Evolutionary conservation across 1,140 invertebrate species (phyloP), one percentile per base, ranked within the genome.

Genomic region (Halotydeus destructor): DNA sequence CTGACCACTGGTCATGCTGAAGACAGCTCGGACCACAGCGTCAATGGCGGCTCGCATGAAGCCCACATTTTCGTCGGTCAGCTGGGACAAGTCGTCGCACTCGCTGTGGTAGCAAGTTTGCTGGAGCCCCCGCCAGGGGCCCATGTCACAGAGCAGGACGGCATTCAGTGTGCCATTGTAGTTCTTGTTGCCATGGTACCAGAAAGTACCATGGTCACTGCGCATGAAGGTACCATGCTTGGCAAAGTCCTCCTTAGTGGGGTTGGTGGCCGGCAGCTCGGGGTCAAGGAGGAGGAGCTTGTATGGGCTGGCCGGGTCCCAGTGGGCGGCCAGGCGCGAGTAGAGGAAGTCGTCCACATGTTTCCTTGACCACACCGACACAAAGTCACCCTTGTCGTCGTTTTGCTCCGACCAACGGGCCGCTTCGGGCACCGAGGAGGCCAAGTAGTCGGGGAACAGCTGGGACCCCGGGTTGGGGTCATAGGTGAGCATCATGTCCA

Each of bases 401-500:
- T n/a, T n/a, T n/a, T n/a, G n/a, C n/a, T n/a, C n/a, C n/a, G n/a
- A n/a, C n/a, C n/a, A n/a, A n/a, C n/a, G n/a, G n/a, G n/a, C n/a
- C n/a, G n/a, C n/a, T n/a, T n/a, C n/a, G n/a, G n/a, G n/a, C n/a
- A n/a, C n/a, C n/a, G n/a, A n/a, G n/a, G n/a, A n/a, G n/a, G 27
- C 16, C 18, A 41, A 22, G 12, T 41, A 27, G 18, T 12, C 23
- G 4, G 48, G 44, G 22, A 49, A 30, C 11, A 37, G 25, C 40
- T 49, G 47, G 11, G 47, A 41, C n/a, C 27, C 14, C 5, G 48
- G 41, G 3, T 49, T 47, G 5, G 45, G 49, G 6, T 57, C 53
- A 38, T 54, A 63, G 47, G 60, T 60, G 44, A 61, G 50, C 14
- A 64, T 53, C 25, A 60, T 60, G 44, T 65, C 62, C 43, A 63